Evolutionary conservation across 2,888 invertebrate species (phyloP).

Genomic region (Thyatira batis): DNA sequence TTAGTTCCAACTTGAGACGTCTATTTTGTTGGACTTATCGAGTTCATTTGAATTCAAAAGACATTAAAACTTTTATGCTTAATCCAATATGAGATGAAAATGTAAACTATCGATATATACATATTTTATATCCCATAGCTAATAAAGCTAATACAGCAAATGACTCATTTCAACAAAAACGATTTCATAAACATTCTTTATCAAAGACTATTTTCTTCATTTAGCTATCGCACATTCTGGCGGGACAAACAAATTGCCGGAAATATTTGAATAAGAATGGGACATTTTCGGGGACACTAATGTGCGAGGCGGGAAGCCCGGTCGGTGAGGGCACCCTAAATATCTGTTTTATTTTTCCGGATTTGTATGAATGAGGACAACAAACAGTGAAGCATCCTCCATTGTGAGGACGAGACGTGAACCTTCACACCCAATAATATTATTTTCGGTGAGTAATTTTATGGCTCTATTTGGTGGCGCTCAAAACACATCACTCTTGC

Average conservation of each 20-base stretch:
- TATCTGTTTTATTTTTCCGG: constrained; percentile 81
- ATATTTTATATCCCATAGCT: no score
- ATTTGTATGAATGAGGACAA: constrained; percentile 73
- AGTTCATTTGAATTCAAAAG: background rate
- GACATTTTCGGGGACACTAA: constrained; percentile 73
- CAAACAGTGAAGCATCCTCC: constrained; percentile 59
- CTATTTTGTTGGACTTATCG: constrained; percentile 25
- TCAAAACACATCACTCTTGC: constrained; percentile 19
- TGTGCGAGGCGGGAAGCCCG: constrained; percentile 74
- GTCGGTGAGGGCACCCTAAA: constrained; percentile 63
- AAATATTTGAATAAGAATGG: constrained; percentile 81
- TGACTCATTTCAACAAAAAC: no score
- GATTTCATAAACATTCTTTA: constrained; percentile 13
- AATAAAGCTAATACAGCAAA: no score
- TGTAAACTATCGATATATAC: no score
- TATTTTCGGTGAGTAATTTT: constrained; percentile 68
- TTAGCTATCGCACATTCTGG: constrained; percentile 59
- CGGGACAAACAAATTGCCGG: constrained; percentile 78
- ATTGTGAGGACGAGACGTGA: constrained; percentile 58
- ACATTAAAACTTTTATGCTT: no score
- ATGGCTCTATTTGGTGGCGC: constrained; percentile 64
- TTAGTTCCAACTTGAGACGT: constrained; percentile 32
- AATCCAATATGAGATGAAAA: no score
- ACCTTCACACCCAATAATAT: constrained; percentile 69
- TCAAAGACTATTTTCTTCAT: constrained; percentile 46